Conservation (phyloP, 2,113 vertebrate genomes). For the Canis aureus region DNA sequence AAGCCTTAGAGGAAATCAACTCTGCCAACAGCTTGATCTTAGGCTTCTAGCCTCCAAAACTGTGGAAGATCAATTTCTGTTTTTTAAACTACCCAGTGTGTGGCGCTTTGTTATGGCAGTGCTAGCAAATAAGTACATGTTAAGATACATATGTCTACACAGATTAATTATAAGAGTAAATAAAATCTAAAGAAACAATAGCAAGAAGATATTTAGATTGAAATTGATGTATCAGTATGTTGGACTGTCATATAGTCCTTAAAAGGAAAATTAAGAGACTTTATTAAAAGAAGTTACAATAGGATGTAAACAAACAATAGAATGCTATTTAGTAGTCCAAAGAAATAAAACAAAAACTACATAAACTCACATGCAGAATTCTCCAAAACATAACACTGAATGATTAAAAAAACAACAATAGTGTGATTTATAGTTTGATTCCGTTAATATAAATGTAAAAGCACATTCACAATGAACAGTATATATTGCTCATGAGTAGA, state of each 20-base stretch:
- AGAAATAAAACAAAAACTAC: background rate
- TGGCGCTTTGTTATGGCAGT: background rate
- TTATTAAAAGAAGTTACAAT: background rate
- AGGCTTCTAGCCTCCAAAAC: background rate
- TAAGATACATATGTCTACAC: background rate
- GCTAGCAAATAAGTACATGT: background rate
- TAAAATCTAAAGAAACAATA: background rate
- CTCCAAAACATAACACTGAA: background rate
- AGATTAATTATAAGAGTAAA: background rate
- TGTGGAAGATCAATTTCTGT: background rate
- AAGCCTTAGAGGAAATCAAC: background rate
- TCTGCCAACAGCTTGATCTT: background rate
- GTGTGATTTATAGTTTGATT: background rate
- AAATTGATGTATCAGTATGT: background rate
- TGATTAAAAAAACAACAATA: background rate
- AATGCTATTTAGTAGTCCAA: background rate
- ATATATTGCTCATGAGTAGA: background rate
- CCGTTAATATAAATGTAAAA: background rate
- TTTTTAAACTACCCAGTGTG: background rate
- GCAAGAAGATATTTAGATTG: background rate
- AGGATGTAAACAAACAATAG: background rate
- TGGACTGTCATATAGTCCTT: background rate
- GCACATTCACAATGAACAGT: background rate
- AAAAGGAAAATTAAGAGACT: constrained; percentile 19
- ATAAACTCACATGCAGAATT: background rate